Evolutionary conservation across 2,797 vertebrate genomes (phyloP), one percentile per base, ranked within the genome.

Genomic region (Pachyuromys duprasi): DNA sequence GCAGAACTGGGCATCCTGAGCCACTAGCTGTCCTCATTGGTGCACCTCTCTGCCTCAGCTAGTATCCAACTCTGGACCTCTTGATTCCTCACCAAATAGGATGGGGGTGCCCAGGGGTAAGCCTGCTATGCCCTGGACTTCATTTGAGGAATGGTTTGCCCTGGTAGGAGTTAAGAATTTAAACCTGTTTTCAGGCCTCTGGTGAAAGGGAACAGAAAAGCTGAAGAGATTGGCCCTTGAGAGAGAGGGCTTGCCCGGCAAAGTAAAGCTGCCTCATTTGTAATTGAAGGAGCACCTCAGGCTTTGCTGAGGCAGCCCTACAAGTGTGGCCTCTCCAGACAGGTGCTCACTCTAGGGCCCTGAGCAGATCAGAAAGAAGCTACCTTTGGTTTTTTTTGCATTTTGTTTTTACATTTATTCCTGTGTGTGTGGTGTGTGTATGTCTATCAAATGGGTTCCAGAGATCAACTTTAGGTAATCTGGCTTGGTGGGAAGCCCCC

Each of bases 131-230:
- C 11, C 55, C 14, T 45, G 28, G 18, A 28, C 63, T 39, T 6
- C 24, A 42, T 83, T 17, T 89, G 74, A 93, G 69, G 18, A 79
- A 24, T 28, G n/a, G 45, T 60, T 67, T 79, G 33, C 55, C 39
- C 67, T 55, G 31, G 49, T 26, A 11, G 3, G 53, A 55, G 31
- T 63, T 57, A 60, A 63, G 22, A 60, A 80, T 18, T 65, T 79
- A 74, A 39, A 15, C 79, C 42, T 91, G 86, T 92, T 84, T 69
- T 65, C 86, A 63, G 20, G 39, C 89, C 89, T 93, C 81, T 2
- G 36, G 89, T 88, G 81, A 80, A 79, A 89, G 17, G 9, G 57
- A 93, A 39, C 9, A 1, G 90, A 87, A 79, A 87, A 94, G n/a
- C 63, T 49, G 22, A 57, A 74, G 60, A 81, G 69, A 33, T 69